Evolutionary conservation across 2,113 vertebrate species (phyloP).

Genomic region (Crotophaga sulcirostris): DNA sequence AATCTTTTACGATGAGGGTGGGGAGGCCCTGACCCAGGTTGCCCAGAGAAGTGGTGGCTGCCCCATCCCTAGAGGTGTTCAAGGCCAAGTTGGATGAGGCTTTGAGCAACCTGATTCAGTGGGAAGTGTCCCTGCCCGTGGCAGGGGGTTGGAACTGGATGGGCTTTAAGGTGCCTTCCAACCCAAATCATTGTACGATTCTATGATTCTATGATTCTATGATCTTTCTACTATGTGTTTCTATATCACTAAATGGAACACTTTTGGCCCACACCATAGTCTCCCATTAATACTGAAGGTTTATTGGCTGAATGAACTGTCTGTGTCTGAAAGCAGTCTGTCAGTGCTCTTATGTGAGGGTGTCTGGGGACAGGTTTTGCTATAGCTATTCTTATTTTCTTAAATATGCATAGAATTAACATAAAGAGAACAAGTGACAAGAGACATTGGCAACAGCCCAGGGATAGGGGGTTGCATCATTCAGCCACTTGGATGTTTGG

Average conservation of each 20-base stretch:
- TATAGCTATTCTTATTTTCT: not conserved
- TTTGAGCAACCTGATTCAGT: too few species aligned
- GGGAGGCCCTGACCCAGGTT: too few species aligned
- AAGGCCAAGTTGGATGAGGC: too few species aligned
- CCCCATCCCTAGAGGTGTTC: too few species aligned
- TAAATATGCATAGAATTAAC: not conserved
- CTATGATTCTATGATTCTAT: too few species aligned
- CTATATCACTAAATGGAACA: not conserved
- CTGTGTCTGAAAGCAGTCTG: not conserved
- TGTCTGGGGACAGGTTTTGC: not conserved
- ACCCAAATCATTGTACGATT: too few species aligned
- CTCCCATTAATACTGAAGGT: not conserved
- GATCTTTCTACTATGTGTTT: not conserved
- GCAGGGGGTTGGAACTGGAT: too few species aligned
- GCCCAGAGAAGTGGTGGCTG: too few species aligned
- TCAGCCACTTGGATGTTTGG: not conserved
- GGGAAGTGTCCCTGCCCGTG: too few species aligned
- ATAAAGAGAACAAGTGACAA: not conserved
- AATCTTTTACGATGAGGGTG: too few species aligned
- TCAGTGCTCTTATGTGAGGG: not conserved
- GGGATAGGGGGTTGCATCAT: not conserved
- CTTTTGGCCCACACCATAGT: rapidly evolving
- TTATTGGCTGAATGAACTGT: not conserved
- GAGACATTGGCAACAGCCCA: not conserved
- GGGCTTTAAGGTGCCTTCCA: too few species aligned